A percentile compares a stretch with the other conserved stretches of the same genome.
phyloP scores from a whole-genome alignment of 2,113 vertebrate species.

The Myrmecophaga tridactyla region DNA sequence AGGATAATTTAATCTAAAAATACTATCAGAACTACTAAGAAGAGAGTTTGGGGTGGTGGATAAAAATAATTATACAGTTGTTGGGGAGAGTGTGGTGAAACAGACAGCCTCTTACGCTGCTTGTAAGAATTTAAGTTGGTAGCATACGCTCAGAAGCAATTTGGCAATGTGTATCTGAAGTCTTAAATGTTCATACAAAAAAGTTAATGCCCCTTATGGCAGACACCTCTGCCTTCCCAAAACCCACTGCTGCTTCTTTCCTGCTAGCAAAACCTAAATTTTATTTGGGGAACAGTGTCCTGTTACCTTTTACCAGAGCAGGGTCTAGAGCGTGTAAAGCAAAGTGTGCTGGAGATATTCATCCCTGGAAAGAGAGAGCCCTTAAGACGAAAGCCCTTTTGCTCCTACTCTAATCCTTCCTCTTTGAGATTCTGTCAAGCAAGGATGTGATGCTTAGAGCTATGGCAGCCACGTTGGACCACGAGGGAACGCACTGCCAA shows the following conservation, averaged over 20 bases:
- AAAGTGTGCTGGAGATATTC: neutral
- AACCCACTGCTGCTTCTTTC: neutral
- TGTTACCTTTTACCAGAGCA: neutral
- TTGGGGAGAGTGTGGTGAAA: neutral
- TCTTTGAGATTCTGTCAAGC: neutral
- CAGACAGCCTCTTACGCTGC: neutral
- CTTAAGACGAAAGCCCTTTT: neutral
- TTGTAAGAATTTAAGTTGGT: neutral
- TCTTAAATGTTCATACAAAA: neutral
- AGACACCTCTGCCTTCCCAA: neutral
- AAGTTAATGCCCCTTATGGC: neutral
- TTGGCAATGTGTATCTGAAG: neutral
- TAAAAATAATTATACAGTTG: neutral
- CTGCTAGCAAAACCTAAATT: neutral
- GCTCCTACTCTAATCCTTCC: neutral
- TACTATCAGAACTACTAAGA: neutral
- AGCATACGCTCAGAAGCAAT: neutral
- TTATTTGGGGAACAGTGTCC: neutral
- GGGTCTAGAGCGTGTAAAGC: neutral
- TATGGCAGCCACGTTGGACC: neutral
- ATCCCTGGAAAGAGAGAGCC: neutral
- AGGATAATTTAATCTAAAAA: constrained; percentile 19
- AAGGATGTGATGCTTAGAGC: neutral
- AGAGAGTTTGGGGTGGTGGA: neutral
- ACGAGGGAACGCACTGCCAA: neutral